These are phyloP conservation scores for Symphodus melops DNA, from an alignment of 2,113 vertebrate species.

Conservation along the genomic window DNA sequence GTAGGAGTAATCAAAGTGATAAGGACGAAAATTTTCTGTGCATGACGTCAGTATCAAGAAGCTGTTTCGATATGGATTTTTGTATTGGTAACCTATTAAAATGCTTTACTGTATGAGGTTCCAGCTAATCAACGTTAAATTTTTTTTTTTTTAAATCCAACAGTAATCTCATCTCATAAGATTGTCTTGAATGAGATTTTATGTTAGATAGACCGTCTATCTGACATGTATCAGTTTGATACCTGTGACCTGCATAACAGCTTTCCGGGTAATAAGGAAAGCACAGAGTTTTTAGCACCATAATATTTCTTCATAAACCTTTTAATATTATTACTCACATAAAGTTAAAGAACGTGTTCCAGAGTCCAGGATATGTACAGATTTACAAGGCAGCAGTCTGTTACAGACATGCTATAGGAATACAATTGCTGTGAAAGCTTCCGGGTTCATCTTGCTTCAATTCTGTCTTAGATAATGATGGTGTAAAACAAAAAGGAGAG, in stretches of 20 bases:
- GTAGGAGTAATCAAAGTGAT: slow-evolving; percentile 17
- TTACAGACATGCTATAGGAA: not conserved
- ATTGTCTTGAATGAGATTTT: not conserved
- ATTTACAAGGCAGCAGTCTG: not conserved
- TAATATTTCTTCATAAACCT: not conserved
- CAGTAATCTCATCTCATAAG: not conserved
- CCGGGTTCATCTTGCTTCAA: not conserved
- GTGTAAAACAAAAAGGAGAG: too few species aligned
- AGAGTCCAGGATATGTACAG: slow-evolving; percentile 14
- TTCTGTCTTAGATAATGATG: not conserved
- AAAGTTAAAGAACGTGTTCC: not conserved
- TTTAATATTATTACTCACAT: not conserved
- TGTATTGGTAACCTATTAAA: not conserved
- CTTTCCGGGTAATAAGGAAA: not conserved
- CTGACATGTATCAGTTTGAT: not conserved
- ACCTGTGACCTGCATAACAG: not conserved
- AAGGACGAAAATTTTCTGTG: not conserved
- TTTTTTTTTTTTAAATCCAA: not conserved
- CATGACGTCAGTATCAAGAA: not conserved
- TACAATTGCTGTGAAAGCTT: too few species aligned
- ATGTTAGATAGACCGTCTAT: not conserved
- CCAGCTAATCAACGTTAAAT: not conserved
- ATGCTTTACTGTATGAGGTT: not conserved
- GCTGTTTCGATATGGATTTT: not conserved
- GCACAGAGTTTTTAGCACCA: not conserved